Evolutionary conservation across 2,113 vertebrate genomes (phyloP).

Genomic region (Syrrhaptes paradoxus): DNA sequence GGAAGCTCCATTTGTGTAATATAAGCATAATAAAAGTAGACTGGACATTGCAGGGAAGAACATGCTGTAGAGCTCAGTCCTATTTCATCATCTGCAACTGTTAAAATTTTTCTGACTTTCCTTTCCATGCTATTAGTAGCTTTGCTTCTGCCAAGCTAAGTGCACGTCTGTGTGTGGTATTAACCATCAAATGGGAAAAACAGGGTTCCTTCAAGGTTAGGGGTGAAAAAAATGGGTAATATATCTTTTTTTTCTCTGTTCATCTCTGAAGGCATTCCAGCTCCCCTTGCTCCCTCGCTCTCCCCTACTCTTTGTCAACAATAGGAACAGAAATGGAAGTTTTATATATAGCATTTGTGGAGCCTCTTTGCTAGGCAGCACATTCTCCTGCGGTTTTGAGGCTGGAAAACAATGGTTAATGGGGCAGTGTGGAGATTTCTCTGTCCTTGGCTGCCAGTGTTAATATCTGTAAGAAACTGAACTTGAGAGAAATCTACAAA

Average conservation of each 20-base stretch:
- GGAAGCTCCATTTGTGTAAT: neutral
- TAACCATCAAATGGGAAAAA: neutral
- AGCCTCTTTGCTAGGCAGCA: neutral
- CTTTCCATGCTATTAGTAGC: neutral
- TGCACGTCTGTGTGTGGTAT: accelerated
- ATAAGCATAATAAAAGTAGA: neutral
- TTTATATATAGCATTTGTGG: neutral
- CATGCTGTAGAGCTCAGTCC: neutral
- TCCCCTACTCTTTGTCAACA: neutral
- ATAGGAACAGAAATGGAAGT: neutral
- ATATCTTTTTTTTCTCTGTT: neutral
- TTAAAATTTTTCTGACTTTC: neutral
- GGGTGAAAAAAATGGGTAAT: neutral
- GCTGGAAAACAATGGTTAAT: neutral
- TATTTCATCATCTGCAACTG: neutral
- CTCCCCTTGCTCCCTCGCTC: neutral
- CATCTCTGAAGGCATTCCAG: neutral
- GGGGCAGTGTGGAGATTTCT: neutral
- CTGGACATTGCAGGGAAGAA: neutral
- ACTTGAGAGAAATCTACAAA: neutral
- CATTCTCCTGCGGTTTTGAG: neutral
- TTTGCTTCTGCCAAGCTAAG: neutral
- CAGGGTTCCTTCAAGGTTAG: neutral
- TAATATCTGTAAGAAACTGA: conserved; percentile 9
- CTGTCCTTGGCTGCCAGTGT: neutral